Evolutionary conservation across 2,113 vertebrate genomes (phyloP).

Genomic region (Microtus oregoni): DNA sequence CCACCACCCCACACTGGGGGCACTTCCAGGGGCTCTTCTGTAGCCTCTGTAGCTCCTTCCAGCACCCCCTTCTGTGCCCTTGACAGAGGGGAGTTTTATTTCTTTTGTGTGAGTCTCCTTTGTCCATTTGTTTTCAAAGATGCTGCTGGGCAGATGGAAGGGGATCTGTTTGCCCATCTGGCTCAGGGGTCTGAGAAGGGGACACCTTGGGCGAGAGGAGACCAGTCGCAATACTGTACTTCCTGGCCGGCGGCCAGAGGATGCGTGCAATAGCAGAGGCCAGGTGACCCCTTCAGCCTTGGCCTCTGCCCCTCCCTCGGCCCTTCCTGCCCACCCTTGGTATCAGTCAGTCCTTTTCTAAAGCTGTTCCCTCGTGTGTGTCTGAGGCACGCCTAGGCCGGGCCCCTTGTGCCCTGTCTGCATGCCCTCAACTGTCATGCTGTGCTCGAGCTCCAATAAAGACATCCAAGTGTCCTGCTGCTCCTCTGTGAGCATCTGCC

Average conservation of each 20-base stretch:
- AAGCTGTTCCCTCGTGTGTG: conserved; percentile 76
- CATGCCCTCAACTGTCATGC: conserved; percentile 82
- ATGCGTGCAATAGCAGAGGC: conserved; percentile 76
- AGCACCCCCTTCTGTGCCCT: conserved; percentile 6
- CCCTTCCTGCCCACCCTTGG: neutral
- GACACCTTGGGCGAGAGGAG: conserved; percentile 66
- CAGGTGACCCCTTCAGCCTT: conserved; percentile 76
- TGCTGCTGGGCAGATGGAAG: conserved; percentile 55
- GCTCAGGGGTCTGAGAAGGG: conserved; percentile 63
- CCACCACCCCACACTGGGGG: conserved; percentile 66
- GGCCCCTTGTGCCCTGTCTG: conserved; percentile 74
- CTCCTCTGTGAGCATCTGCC: conserved; percentile 67
- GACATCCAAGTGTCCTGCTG: conserved; percentile 79
- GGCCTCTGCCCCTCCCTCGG: conserved; percentile 75
- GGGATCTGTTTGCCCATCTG: conserved; percentile 73
- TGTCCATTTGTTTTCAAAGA: conserved; percentile 71
- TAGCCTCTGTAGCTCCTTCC: neutral
- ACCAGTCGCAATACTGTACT: conserved; percentile 78
- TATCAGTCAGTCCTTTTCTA: conserved; percentile 67
- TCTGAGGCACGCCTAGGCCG: conserved; percentile 83
- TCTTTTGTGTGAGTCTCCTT: conserved; percentile 64
- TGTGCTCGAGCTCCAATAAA: conserved; percentile 86
- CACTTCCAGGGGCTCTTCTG: conserved; percentile 60
- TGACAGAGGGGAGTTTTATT: conserved; percentile 21
- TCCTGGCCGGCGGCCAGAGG: conserved; percentile 75